A percentile compares a stretch with the other conserved stretches of the same genome.
Conservation (phyloP, 35 echinoderm and acorn worm species). For the Ophioderma brevispina region DNA sequence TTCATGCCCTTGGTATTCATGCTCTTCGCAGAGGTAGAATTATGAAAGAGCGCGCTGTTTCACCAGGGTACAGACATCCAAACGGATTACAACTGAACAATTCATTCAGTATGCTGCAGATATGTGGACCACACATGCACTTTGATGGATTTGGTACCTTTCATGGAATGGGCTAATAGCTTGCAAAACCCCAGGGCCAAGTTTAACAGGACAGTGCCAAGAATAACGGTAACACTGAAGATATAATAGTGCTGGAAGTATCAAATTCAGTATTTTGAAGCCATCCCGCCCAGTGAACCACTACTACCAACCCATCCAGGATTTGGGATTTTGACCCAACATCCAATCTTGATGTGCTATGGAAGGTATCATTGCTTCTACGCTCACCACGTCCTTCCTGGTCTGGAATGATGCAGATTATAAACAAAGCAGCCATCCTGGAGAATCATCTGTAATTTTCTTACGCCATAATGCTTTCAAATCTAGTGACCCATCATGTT, state of each 20-base stretch:
- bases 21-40: slow-evolving; percentile 41
- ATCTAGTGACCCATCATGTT: slow-evolving; percentile 57
- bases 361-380: slow-evolving; percentile 21
- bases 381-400: slow-evolving; percentile 32
- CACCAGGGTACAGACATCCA: slow-evolving; percentile 38
- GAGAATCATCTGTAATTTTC: slow-evolving; percentile 52
- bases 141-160: slow-evolving; percentile 66
- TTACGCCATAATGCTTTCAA: slow-evolving; percentile 40
- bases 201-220: background rate
- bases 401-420: slow-evolving; percentile 62
- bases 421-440: slow-evolving; percentile 43
- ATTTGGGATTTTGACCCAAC: background rate
- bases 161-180: slow-evolving; percentile 79
- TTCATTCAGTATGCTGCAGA: slow-evolving; percentile 65
- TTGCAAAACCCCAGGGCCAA: slow-evolving; percentile 10
- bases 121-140: too few species aligned
- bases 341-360: slow-evolving; percentile 23
- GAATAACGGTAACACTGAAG: slow-evolving; percentile 13
- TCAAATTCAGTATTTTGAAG: background rate
- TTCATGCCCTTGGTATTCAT: slow-evolving; percentile 27
- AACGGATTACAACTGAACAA: too few species aligned
- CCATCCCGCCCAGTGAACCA: background rate
- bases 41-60: slow-evolving; percentile 47
- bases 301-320: slow-evolving; percentile 7
- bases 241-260: slow-evolving; percentile 10